Conservation (phyloP, 2,888 invertebrate genomes). For the Ophioninae sp. region DNA sequence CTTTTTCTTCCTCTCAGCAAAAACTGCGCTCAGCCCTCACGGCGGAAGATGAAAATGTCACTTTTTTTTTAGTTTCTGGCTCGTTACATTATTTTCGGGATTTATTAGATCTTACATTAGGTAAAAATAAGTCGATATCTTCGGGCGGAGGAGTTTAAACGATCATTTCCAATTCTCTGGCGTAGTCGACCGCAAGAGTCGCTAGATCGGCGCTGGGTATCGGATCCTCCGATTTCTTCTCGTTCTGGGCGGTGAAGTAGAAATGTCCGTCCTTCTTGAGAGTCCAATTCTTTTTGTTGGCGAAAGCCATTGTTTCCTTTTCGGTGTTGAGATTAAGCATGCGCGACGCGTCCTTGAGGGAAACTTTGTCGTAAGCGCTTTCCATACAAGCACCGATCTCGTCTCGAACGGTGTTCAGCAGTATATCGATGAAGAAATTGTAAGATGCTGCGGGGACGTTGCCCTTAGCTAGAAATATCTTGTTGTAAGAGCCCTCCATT, state of each 20-base stretch:
- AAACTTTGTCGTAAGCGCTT: conserved; percentile 96
- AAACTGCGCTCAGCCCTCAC: too few relatives aligned
- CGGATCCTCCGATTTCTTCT: conserved; percentile 88
- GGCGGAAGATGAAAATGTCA: too few relatives aligned
- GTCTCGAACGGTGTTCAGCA: conserved; percentile 96
- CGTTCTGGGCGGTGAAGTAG: conserved; percentile 89
- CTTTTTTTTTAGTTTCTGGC: not conserved
- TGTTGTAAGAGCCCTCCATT: conserved; percentile 99
- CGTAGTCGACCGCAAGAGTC: conserved; percentile 97
- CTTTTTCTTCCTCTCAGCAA: too few relatives aligned
- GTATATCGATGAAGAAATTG: conserved; percentile 97
- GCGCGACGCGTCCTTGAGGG: conserved; percentile 92
- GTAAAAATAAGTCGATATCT: conserved; percentile 54
- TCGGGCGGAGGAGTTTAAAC: conserved; percentile 84
- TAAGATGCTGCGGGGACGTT: conserved; percentile 98
- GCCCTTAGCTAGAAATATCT: conserved; percentile 89
- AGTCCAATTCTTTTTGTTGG: conserved; percentile 92
- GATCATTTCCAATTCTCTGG: conserved; percentile 99
- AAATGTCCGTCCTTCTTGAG: conserved; percentile 90
- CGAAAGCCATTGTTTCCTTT: conserved; percentile 91
- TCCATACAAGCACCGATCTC: conserved; percentile 99
- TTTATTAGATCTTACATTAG: conserved; percentile 13
- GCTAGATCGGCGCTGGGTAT: conserved; percentile 96
- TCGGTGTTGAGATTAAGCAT: conserved; percentile 92
- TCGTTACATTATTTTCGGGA: not conserved